Evolutionary conservation across 2,113 vertebrate species (phyloP).

Genomic region (Lucifuga dentata): DNA sequence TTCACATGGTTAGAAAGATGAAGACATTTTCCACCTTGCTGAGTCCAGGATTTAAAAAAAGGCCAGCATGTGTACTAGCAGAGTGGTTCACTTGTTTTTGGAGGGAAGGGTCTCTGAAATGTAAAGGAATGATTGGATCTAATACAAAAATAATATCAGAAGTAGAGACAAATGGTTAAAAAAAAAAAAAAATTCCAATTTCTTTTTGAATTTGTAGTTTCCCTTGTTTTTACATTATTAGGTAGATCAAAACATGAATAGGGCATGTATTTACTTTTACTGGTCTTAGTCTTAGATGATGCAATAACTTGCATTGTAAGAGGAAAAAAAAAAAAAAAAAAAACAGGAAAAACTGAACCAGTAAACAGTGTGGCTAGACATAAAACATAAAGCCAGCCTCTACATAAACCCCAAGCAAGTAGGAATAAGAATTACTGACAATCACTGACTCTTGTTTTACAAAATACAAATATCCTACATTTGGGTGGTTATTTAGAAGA

Average conservation of each 20-base stretch:
- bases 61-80: slow-evolving; percentile 68
- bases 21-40: slow-evolving; percentile 81
- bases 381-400: slow-evolving; percentile 60
- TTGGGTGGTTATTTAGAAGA: neutral
- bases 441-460: slow-evolving; percentile 19
- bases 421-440: slow-evolving; percentile 60
- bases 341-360: slow-evolving; percentile 20
- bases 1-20: slow-evolving; percentile 89
- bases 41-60: slow-evolving; percentile 9
- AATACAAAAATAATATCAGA: neutral
- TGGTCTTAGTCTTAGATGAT: slow-evolving; percentile 4
- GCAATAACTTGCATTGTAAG: neutral
- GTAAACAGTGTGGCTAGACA: slow-evolving; percentile 53
- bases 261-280: neutral
- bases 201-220: slow-evolving; percentile 5
- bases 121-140: neutral
- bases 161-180: neutral
- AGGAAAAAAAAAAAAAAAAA: slow-evolving; percentile 64
- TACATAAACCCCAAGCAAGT: slow-evolving; percentile 76
- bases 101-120: slow-evolving; percentile 14
- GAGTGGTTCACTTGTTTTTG: slow-evolving; percentile 29
- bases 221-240: neutral
- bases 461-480: neutral
- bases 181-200: neutral
- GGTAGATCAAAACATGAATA: neutral